Evolutionary conservation across 2,888 invertebrate genomes (phyloP), one percentile per base, ranked within the genome.

Genomic region (Pedicia rivosa): DNA sequence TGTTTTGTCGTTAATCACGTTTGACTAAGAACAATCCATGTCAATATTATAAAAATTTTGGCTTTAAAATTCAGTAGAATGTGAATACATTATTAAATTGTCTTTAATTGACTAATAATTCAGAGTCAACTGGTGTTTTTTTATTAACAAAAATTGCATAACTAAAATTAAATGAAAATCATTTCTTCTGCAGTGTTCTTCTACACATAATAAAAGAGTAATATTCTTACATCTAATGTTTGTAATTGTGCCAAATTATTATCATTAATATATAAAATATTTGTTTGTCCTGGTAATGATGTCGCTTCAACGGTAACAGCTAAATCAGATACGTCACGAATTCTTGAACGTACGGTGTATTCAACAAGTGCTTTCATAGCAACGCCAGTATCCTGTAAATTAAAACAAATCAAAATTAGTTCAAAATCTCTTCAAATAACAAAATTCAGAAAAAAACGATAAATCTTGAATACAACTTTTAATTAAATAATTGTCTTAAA

Each of bases 301-400:
- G 86, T 86, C 1, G 88, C 84, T 57, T 90, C 88, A 33, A 91
- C 68, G n/a, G 72, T 72, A 4, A 91, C 74, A 0, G 73, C 66
- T 10, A 91, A 65, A 29, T 74, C 65, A 42, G 82, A 83, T 27
- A 90, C 86, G 59, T 90, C 88, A 27, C 88, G 71, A 42, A 90
- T 72, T 13, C 88, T 73, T 40, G 84, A 80, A 44, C 81, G 73
- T 38, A 80, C 79, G 2, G 90, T 87, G 59, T 87, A 90, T 50
- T 88, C 87, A 51, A 87, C 83, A 24, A 94, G 64, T 0, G 91
- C 90, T 51, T 86, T 82, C 61, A 91, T 68, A 0, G 91, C 83
- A 49, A 83, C 72, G 43, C 87, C 81, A 1, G 90, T 86, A 57
- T 94, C 92, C 47, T n/a, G n/a, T n/a, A n/a, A n/a, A n/a, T n/a